phyloP scores from a whole-genome alignment of 1,140 invertebrate species.

The Galleria mellonella region DNA sequence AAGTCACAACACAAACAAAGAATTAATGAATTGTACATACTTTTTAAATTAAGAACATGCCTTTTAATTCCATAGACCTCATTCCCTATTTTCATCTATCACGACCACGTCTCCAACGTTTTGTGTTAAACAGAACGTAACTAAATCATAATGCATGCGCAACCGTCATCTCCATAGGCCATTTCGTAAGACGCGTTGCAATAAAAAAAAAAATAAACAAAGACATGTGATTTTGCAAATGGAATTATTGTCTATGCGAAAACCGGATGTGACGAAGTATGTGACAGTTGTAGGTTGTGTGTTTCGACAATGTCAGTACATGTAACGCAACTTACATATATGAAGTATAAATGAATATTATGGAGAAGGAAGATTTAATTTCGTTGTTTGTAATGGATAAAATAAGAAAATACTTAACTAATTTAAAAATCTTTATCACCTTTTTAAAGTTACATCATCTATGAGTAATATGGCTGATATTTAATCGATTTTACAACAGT shows the following conservation, averaged over 20 bases:
- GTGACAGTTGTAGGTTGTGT: constrained; percentile 3
- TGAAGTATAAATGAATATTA: too few species aligned
- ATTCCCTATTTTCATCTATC: not conserved
- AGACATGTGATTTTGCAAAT: constrained; percentile 11
- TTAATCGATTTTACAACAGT: too few species aligned
- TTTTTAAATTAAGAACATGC: constrained; percentile 5
- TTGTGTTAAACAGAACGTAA: constrained; percentile 23
- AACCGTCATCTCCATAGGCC: constrained; percentile 4
- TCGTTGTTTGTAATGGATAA: too few species aligned
- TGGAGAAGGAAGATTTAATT: too few species aligned
- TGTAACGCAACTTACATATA: too few species aligned
- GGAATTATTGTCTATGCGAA: constrained; percentile 4
- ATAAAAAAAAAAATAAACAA: constrained; percentile 14
- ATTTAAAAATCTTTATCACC: too few species aligned
- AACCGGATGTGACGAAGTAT: constrained; percentile 2
- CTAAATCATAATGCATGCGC: constrained; percentile 11
- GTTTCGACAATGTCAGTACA: not conserved
- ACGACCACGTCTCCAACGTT: constrained; percentile 4
- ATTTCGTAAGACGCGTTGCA: constrained; percentile 8
- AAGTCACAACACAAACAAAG: too few species aligned
- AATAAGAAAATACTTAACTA: too few species aligned
- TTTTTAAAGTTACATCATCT: too few species aligned
- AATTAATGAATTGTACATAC: too few species aligned
- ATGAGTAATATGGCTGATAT: too few species aligned
- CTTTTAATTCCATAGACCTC: not conserved